Percentiles rank a stretch among this genome's conserved stretches.
Conservation (phyloP, 2,113 vertebrate genomes). For the Cyrtonyx montezumae region DNA sequence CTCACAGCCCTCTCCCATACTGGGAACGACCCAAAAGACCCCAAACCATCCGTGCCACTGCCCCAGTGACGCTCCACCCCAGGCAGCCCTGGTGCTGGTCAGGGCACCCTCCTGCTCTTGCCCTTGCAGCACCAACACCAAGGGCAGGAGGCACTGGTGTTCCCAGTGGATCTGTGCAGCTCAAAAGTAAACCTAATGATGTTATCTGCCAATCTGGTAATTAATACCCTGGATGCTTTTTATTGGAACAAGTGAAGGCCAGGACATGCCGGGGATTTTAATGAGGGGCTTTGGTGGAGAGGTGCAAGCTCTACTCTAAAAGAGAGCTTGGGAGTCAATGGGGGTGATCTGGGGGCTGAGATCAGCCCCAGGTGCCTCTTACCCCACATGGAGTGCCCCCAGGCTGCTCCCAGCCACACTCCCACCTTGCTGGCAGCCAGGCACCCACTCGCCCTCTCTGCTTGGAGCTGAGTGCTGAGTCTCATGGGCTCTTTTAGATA, state of each 20-base stretch:
- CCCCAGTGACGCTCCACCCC: accelerated
- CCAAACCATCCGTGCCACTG: accelerated
- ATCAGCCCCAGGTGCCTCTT: background rate
- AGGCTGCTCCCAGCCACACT: background rate
- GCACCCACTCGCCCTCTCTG: background rate
- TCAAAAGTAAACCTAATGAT: background rate
- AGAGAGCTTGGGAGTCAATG: background rate
- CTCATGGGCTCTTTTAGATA: accelerated
- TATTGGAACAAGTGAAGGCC: background rate
- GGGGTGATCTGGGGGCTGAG: accelerated
- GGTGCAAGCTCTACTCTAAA: background rate
- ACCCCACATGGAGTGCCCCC: accelerated
- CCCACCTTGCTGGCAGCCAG: background rate
- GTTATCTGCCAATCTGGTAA: slow-evolving; percentile 2
- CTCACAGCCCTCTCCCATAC: accelerated
- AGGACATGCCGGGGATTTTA: slow-evolving; percentile 8
- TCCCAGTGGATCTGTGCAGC: accelerated
- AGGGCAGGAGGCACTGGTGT: slow-evolving; percentile 17
- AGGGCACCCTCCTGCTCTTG: accelerated
- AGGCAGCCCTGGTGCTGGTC: background rate
- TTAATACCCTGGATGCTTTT: slow-evolving; percentile 45
- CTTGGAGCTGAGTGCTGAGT: accelerated
- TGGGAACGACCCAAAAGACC: accelerated
- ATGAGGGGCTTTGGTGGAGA: background rate
- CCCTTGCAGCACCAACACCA: background rate